Base-by-base conservation (phyloP, 2,888 invertebrate genomes). In the Tortrix viridana region DNA sequence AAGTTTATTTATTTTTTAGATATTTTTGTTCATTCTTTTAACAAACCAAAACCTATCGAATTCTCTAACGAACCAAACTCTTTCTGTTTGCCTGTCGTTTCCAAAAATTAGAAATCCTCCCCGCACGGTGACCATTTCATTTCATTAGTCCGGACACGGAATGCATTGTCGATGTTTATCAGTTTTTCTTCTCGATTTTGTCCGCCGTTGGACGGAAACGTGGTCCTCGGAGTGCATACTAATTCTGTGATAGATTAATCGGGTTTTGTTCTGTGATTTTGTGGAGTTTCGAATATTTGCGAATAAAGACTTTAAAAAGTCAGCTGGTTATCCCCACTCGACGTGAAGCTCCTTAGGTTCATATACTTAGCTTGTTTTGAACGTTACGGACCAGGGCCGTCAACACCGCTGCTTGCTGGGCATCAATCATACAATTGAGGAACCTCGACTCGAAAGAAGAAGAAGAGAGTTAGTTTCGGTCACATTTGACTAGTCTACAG, bases 121-220 rank as follows among this genome's bases (percentile, higher is more conserved):
- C 38, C 43, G 59, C 41, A 16, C 48, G 53, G 56, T 49, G 32
- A 43, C 64, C 65, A 65, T 65, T 60, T 26, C 67, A 56, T 67
- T 65, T 69, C 69, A 67, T 69, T 69, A 67, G 60, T 65, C 66
- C 53, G 53, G 57, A 38, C 62, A 59, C 64, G 59, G 59, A 50
- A 59, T 55, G 65, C 65, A 65, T 60, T 63, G 57, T 58, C 60
- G 60, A 55, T 60, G 59, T 65, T 57, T 60, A 60, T 65, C 53
- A 54, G 59, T 60, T 60, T 65, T 65, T 65, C 65, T 65, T 60
- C 58, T 58, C 57, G 57, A 63, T 63, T 63, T 63, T 63, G 63
- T 60, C 53, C 58, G 47, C 7, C 20, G 43, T 18, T 19, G 19
- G 14, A 37, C 43, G 19, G 43, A 32, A 53, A 41, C 62, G 52